These are phyloP conservation scores for Manis pentadactyla DNA, from an alignment of 2,797 vertebrate genomes.

Conservation along the genomic window DNA sequence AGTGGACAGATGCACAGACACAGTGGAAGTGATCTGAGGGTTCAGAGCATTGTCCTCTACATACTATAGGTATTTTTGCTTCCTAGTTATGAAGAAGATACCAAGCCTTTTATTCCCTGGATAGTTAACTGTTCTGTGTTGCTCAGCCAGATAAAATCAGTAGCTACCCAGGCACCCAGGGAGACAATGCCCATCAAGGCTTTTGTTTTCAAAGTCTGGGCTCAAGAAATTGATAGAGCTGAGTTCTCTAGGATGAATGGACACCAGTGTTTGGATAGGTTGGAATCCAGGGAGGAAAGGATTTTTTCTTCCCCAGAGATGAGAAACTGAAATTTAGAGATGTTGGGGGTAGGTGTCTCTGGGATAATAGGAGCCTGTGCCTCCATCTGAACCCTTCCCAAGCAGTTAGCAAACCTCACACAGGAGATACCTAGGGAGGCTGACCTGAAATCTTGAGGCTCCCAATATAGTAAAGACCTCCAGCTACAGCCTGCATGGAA, in stretches of 20 bases:
- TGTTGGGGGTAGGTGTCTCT: not conserved
- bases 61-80: not conserved
- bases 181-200: not conserved
- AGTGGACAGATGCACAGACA: fast-evolving
- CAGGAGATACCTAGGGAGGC: not conserved
- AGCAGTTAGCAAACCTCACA: not conserved
- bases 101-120: not conserved
- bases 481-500: not conserved
- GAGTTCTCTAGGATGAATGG: not conserved
- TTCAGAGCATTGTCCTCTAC: not conserved
- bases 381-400: not conserved
- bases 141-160: not conserved
- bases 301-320: not conserved
- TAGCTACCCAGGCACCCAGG: not conserved
- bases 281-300: not conserved
- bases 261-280: not conserved
- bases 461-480: not conserved
- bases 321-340: not conserved
- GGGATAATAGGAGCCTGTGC: not conserved
- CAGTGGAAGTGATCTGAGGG: not conserved
- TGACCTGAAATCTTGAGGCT: not conserved
- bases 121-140: not conserved
- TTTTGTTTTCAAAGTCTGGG: not conserved
- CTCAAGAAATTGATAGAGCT: not conserved
- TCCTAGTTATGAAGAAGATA: not conserved